These are phyloP conservation scores for Hemibagrus wyckioides DNA, from an alignment of 2,113 vertebrate species.

Conservation along the genomic window DNA sequence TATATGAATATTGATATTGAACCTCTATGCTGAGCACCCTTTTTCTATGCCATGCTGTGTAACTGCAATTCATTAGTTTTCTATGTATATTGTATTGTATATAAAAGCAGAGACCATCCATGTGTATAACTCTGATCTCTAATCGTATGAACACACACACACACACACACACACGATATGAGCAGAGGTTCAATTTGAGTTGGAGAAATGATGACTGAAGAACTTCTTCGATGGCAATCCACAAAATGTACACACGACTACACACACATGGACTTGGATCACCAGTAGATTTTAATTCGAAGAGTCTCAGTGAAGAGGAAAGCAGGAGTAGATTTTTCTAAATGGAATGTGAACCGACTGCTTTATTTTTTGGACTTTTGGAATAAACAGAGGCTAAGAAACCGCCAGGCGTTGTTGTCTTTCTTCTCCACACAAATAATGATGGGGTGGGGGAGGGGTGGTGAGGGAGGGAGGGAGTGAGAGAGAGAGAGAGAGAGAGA, in stretches of 20 bases:
- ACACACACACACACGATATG: conserved; percentile 32
- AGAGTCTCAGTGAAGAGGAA: conserved; percentile 35
- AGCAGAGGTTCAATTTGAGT: neutral
- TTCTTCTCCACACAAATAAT: neutral
- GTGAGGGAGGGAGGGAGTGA: neutral
- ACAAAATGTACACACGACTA: neutral
- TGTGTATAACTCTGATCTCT: conserved; percentile 49
- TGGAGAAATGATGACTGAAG: conserved; percentile 14
- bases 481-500: neutral
- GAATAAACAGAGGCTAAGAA: conserved; percentile 61
- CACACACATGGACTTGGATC: conserved; percentile 41
- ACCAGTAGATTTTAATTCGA: conserved; percentile 36
- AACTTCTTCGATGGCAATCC: conserved; percentile 3
- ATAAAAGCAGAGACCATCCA: conserved; percentile 50
- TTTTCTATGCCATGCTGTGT: conserved; percentile 58
- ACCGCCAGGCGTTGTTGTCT: conserved; percentile 31
- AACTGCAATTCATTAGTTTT: conserved; percentile 59
- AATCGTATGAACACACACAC: conserved; percentile 42
- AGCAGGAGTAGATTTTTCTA: conserved; percentile 55
- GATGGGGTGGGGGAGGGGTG: neutral
- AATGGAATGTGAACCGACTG: conserved; percentile 59
- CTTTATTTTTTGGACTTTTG: conserved; percentile 64
- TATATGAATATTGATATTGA: conserved; percentile 40
- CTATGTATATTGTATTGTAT: conserved; percentile 57
- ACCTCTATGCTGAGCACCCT: conserved; percentile 51